Conservation (phyloP, 2,113 vertebrate genomes). For the Tyrannus savana region DNA sequence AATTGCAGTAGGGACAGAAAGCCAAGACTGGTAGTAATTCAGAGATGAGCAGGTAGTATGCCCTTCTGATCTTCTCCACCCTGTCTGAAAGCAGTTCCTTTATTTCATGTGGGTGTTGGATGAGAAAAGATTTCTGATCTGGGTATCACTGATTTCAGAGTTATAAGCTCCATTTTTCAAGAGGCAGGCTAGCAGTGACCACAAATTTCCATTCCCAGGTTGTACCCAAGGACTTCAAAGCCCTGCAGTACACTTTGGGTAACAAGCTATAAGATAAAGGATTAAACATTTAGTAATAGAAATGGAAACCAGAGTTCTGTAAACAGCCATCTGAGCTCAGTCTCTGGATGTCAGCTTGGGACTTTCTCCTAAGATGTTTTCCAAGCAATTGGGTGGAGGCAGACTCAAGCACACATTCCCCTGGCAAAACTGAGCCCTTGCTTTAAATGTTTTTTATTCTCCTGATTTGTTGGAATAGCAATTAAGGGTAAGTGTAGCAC, state of each 20-base stretch:
- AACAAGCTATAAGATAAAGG: background rate
- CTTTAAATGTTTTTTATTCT: background rate
- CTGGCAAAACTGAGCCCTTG: background rate
- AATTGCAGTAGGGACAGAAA: background rate
- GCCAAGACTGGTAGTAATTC: background rate
- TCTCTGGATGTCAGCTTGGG: background rate
- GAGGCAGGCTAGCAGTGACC: background rate
- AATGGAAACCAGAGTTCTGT: background rate
- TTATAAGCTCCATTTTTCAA: background rate
- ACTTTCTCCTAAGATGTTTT: background rate
- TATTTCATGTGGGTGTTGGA: background rate
- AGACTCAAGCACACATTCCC: background rate
- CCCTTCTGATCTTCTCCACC: background rate
- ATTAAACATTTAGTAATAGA: background rate
- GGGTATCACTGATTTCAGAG: background rate
- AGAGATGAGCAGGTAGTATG: background rate
- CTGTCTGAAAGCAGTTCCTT: background rate
- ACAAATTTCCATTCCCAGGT: background rate
- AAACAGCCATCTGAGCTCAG: background rate
- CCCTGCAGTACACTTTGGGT: background rate
- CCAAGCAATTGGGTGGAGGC: background rate
- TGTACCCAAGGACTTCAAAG: background rate
- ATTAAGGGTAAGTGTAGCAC: background rate
- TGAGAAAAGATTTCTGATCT: background rate
- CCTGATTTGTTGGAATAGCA: background rate